Conservation (phyloP, 2,113 vertebrate genomes). For the Psettodes erumei region DNA sequence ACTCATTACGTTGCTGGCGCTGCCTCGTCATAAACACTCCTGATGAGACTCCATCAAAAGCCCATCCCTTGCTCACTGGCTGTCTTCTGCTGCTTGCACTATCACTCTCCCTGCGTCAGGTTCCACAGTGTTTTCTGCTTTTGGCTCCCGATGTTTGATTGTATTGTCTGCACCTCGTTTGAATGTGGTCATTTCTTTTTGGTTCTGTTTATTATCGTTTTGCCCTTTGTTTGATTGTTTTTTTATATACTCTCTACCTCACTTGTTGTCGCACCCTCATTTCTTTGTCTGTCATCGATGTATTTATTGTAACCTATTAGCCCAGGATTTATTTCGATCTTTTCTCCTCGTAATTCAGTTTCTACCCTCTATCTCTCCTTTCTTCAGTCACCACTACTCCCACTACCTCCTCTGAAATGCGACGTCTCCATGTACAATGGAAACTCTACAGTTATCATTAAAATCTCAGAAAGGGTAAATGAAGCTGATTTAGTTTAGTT, state of each 20-base stretch:
- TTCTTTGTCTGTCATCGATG: background rate
- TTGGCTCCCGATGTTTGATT: constrained; percentile 45
- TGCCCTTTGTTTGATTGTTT: constrained; percentile 30
- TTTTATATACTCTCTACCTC: background rate
- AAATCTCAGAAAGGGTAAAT: constrained; percentile 39
- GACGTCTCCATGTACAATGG: background rate
- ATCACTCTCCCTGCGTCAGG: constrained; percentile 29
- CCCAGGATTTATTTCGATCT: constrained; percentile 2
- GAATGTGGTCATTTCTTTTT: constrained; percentile 13
- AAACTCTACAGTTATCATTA: constrained; percentile 14
- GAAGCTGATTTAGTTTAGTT: constrained; percentile 41
- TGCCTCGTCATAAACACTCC: constrained; percentile 81
- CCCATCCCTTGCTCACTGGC: constrained; percentile 63
- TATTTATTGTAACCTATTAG: background rate
- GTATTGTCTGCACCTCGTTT: constrained; percentile 55
- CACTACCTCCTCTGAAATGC: background rate
- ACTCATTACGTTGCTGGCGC: constrained; percentile 86
- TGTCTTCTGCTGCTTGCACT: constrained; percentile 29
- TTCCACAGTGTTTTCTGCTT: constrained; percentile 54
- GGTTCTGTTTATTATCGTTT: constrained; percentile 1
- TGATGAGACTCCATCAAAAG: constrained; percentile 79
- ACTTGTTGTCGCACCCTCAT: background rate
- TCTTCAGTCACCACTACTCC: background rate
- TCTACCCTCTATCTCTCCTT: background rate
- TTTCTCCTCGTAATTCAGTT: background rate